These are phyloP conservation scores for Caenorhabditis japonica DNA, from an alignment of 2,888 invertebrate genomes.

Conservation along the genomic window DNA sequence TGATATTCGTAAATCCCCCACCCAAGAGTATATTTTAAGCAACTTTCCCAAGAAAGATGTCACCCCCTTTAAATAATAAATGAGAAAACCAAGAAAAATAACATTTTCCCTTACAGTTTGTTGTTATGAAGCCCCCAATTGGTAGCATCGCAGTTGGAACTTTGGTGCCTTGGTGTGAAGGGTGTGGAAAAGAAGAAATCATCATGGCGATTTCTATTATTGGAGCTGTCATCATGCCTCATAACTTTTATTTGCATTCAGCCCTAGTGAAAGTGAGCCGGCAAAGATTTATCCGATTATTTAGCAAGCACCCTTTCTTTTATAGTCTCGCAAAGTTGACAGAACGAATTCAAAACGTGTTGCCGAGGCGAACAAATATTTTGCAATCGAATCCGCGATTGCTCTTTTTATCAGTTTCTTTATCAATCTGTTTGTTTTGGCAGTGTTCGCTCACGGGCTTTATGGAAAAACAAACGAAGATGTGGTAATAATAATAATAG, in stretches of 20 bases:
- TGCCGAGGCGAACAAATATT: constrained; percentile 88
- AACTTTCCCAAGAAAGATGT: too few relatives aligned
- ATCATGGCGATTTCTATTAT: constrained; percentile 82
- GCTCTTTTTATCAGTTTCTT: constrained; percentile 86
- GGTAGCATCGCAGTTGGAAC: constrained; percentile 84
- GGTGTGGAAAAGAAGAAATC: constrained; percentile 83
- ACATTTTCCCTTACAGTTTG: constrained; percentile 81
- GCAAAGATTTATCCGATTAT: background rate
- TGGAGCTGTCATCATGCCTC: constrained; percentile 92
- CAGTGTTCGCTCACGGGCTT: constrained; percentile 89
- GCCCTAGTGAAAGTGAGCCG: constrained; percentile 86
- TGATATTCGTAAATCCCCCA: too few relatives aligned
- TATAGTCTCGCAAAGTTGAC: constrained; percentile 86
- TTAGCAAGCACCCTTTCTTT: constrained; percentile 19
- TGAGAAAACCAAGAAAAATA: too few relatives aligned
- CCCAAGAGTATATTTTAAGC: too few relatives aligned
- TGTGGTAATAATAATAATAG: constrained; percentile 61
- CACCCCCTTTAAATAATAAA: too few relatives aligned
- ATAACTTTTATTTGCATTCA: constrained; percentile 90
- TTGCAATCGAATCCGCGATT: constrained; percentile 85
- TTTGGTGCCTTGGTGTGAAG: constrained; percentile 86
- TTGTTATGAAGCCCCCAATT: constrained; percentile 84
- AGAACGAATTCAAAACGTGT: constrained; percentile 84
- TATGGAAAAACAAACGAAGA: constrained; percentile 83
- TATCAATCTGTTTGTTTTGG: constrained; percentile 89